Evolutionary conservation across 2,888 invertebrate genomes (phyloP).

Genomic region (Ophraella communa): DNA sequence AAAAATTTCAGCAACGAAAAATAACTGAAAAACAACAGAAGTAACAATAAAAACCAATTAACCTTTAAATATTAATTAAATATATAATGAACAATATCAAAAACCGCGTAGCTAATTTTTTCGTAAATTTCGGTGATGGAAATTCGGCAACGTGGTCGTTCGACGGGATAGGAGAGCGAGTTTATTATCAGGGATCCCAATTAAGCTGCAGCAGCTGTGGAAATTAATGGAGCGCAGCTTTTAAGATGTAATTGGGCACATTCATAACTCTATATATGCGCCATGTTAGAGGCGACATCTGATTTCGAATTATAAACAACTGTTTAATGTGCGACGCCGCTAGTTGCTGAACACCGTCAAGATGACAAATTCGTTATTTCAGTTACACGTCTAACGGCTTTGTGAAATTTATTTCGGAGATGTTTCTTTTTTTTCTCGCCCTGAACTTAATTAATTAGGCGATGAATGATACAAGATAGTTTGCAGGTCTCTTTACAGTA

Average conservation of each 20-base stretch:
- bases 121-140: not conserved
- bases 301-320: constrained; percentile 48
- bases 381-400: not conserved
- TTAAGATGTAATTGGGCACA: constrained; percentile 71
- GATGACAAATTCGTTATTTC: constrained; percentile 6
- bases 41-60: too few species aligned
- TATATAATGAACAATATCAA: too few species aligned
- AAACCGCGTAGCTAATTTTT: too few species aligned
- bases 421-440: not conserved
- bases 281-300: constrained; percentile 47
- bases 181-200: constrained; percentile 68
- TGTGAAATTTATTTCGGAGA: not conserved
- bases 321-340: constrained; percentile 36
- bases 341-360: constrained; percentile 12
- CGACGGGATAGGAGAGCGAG: constrained; percentile 33
- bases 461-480: not conserved
- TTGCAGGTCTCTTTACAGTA: too few species aligned
- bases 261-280: constrained; percentile 63
- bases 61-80: too few species aligned
- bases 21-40: too few species aligned
- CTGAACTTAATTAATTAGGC: not conserved
- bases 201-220: constrained; percentile 70
- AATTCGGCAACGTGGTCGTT: constrained; percentile 10
- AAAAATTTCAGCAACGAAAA: too few species aligned
- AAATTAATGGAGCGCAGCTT: constrained; percentile 70